phyloP scores from a whole-genome alignment of 2,797 vertebrate genomes.

The Avahi laniger region DNA sequence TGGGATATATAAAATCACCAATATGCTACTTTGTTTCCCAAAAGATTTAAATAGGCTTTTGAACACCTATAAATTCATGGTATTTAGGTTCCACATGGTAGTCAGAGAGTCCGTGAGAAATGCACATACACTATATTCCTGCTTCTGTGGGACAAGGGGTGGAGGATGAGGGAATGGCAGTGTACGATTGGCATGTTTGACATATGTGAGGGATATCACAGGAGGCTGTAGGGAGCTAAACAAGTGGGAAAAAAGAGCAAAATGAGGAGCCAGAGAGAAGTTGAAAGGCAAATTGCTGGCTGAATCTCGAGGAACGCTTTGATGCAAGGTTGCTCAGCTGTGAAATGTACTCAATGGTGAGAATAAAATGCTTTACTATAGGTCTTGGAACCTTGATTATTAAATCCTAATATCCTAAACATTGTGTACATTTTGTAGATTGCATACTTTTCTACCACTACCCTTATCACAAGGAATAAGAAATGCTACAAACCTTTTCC shows the following conservation, averaged over 20 bases:
- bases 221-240: neutral
- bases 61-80: neutral
- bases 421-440: neutral
- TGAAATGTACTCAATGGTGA: neutral
- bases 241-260: neutral
- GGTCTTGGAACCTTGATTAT: neutral
- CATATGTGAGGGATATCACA: neutral
- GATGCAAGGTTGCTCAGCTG: neutral
- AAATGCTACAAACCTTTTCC: neutral
- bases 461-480: neutral
- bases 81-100: neutral
- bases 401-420: slow-evolving; percentile 15
- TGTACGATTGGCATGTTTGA: neutral
- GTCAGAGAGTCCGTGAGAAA: slow-evolving; percentile 1
- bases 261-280: slow-evolving; percentile 14
- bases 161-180: neutral
- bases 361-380: neutral
- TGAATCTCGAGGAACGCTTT: neutral
- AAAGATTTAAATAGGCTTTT: slow-evolving; percentile 20
- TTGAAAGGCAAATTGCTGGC: neutral
- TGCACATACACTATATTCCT: neutral
- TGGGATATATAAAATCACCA: neutral
- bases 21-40: neutral
- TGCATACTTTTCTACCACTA: neutral
- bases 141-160: neutral